A percentile compares a stretch with the other conserved stretches of the same genome.
Conservation (phyloP, 1,140 invertebrate genomes). For the Zaprionus davidi region DNA sequence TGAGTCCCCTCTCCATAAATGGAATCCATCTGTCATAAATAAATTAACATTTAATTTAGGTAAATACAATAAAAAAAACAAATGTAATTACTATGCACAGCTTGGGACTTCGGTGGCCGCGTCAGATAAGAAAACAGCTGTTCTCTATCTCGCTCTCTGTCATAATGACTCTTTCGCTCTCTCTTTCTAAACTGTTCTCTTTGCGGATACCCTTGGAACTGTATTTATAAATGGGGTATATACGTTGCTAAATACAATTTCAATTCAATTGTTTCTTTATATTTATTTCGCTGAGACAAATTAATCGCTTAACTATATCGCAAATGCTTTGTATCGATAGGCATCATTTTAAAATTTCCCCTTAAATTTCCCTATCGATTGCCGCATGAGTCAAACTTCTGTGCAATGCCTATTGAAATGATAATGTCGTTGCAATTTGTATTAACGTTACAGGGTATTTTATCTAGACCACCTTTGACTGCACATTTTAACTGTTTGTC, state of each 20-base stretch:
- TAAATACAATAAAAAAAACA: not conserved
- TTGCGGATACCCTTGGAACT: not conserved
- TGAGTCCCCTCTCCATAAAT: slow-evolving; percentile 61
- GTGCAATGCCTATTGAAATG: not conserved
- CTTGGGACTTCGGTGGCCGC: not conserved
- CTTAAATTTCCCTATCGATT: not conserved
- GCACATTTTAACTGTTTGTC: not conserved
- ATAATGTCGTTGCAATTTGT: not conserved
- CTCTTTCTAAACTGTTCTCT: not conserved
- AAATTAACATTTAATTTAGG: not conserved
- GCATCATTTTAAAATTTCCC: not conserved
- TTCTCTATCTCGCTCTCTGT: not conserved
- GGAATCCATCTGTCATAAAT: slow-evolving; percentile 37
- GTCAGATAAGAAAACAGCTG: not conserved
- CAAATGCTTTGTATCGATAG: not conserved
- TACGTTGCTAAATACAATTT: not conserved
- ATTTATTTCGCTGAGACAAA: not conserved
- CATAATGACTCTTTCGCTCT: not conserved
- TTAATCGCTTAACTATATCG: not conserved
- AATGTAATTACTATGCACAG: not conserved
- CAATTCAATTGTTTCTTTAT: not conserved
- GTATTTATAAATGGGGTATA: not conserved
- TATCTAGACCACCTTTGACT: not conserved
- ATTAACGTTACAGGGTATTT: not conserved
- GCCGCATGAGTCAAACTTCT: not conserved